Conservation (phyloP, 1,140 invertebrate species). For the Luehdorfia chinensis region DNA sequence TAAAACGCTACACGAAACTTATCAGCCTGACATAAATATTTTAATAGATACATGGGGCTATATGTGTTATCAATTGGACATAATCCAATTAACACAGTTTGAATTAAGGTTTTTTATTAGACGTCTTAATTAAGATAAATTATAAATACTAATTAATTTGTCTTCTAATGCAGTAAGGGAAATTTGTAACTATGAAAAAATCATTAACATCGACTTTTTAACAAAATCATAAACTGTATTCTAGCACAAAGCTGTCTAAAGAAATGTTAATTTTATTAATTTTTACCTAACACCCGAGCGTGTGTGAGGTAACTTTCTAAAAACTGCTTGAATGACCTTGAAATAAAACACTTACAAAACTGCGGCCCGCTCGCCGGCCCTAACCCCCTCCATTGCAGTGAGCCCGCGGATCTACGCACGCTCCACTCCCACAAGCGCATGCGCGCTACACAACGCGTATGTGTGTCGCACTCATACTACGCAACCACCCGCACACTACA, state of each 20-base stretch:
- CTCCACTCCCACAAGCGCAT: constrained; percentile 34
- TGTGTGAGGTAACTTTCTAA: constrained; percentile 75
- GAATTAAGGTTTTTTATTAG: background rate
- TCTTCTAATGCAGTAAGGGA: too few relatives aligned
- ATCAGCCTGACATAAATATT: constrained; percentile 17
- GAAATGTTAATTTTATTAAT: constrained; percentile 38
- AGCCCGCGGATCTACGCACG: constrained; percentile 50
- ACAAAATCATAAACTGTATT: too few relatives aligned
- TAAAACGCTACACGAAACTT: constrained; percentile 15
- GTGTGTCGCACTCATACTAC: too few relatives aligned
- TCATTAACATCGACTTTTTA: too few relatives aligned
- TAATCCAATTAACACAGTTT: constrained; percentile 15
- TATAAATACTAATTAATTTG: too few relatives aligned
- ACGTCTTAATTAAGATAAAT: too few relatives aligned
- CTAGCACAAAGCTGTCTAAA: constrained; percentile 15
- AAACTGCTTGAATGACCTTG: constrained; percentile 77
- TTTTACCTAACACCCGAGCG: constrained; percentile 47
- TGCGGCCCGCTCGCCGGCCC: constrained; percentile 65
- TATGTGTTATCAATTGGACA: constrained; percentile 7
- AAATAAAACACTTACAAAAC: constrained; percentile 77
- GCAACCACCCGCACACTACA: background rate
- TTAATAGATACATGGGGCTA: constrained; percentile 12
- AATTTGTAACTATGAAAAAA: too few relatives aligned
- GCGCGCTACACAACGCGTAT: constrained; percentile 19
- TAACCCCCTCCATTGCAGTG: constrained; percentile 53